A percentile compares a stretch with the other conserved stretches of the same genome.
These are phyloP conservation scores for Archilochus colubris DNA, from an alignment of 2,113 vertebrate genomes.

Conservation along the genomic window DNA sequence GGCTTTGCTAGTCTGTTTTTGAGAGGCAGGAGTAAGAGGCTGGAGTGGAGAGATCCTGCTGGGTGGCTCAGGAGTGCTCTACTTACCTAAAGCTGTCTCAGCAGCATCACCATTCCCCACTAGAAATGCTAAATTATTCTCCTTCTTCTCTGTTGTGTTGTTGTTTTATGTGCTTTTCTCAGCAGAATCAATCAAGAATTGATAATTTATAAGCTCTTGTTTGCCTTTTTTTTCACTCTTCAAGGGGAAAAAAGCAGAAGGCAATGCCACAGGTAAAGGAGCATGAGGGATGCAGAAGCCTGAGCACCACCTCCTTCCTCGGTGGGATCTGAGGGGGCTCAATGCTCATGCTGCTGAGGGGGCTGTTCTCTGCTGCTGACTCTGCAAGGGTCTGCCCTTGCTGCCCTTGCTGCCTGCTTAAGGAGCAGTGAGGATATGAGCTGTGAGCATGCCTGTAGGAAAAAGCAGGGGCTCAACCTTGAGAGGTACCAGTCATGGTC, in stretches of 20 bases:
- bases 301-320: not conserved
- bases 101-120: not conserved
- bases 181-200: conserved; percentile 70
- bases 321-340: not conserved
- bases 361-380: not conserved
- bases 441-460: not conserved
- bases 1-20: not conserved
- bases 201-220: conserved; percentile 67
- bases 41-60: not conserved
- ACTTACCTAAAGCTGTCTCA: conserved; percentile 51
- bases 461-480: not conserved
- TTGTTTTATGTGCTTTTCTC: conserved; percentile 66
- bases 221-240: conserved; percentile 28
- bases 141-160: not conserved
- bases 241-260: conserved; percentile 1
- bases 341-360: not conserved
- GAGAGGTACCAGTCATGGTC: not conserved
- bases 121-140: conserved; percentile 59
- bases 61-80: not conserved
- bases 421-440: not conserved
- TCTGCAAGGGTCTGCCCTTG: not conserved
- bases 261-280: not conserved
- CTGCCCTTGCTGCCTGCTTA: not conserved
- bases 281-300: not conserved
- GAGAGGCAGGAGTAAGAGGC: not conserved